These are phyloP conservation scores for Papilio machaon DNA, from an alignment of 1,140 invertebrate genomes.

Conservation along the genomic window DNA sequence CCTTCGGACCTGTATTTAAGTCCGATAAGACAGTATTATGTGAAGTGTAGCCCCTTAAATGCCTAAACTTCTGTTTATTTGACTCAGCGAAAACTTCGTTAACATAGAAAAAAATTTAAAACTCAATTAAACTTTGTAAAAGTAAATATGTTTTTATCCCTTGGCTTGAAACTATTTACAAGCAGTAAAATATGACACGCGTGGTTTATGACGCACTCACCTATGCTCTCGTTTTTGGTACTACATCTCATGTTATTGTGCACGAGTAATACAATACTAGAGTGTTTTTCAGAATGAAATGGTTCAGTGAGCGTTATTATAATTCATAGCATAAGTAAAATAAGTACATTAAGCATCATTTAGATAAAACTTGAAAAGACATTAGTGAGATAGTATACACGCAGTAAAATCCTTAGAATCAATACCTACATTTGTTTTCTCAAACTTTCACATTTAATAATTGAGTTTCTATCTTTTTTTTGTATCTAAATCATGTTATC, in stretches of 20 bases:
- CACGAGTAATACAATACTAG: not conserved
- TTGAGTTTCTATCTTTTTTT: not conserved
- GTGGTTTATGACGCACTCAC: not conserved
- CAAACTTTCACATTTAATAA: not conserved
- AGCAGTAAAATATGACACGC: not conserved
- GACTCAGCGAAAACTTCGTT: not conserved
- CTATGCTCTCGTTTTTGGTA: not conserved
- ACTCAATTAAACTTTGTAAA: not conserved
- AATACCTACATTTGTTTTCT: not conserved
- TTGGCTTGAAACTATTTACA: not conserved
- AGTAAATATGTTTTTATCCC: not conserved
- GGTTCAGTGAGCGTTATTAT: not conserved
- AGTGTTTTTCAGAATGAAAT: not conserved
- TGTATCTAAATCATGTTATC: not conserved
- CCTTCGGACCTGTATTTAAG: not conserved
- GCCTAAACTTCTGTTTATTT: not conserved
- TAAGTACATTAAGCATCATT: slow-evolving; percentile 30
- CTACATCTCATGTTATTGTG: not conserved
- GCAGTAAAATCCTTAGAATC: not conserved
- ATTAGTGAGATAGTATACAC: slow-evolving; percentile 67
- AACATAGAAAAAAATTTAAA: not conserved
- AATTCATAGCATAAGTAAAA: slow-evolving; percentile 24
- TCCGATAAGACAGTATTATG: not conserved
- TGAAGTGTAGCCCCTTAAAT: not conserved
- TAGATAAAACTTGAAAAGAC: slow-evolving; percentile 68